Evolutionary conservation across 53 echinoderm and acorn worm species (phyloP).

Genomic region (Paracentrotus lividus): DNA sequence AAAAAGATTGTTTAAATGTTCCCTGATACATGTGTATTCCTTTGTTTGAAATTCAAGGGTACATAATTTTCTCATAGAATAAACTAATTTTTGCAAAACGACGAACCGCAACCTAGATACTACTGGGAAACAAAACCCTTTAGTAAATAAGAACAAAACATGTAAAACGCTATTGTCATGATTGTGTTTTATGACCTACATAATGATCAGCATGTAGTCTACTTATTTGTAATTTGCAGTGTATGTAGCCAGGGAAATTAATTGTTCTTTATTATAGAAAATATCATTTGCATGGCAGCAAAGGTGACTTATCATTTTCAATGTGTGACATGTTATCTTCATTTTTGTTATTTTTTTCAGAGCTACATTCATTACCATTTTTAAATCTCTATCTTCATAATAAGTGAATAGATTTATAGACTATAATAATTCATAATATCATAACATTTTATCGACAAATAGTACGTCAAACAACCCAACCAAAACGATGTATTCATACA

Average conservation of each 20-base stretch:
- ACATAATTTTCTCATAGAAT: background rate
- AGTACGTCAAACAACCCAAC: background rate
- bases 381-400: too few relatives aligned
- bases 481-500: background rate
- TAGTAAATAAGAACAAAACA: conserved; percentile 8
- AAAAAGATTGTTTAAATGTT: background rate
- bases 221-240: too few relatives aligned
- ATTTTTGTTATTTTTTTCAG: too few relatives aligned
- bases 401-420: too few relatives aligned
- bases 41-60: conserved; percentile 1
- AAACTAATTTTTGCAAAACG: background rate
- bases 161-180: background rate
- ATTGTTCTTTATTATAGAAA: too few relatives aligned
- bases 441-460: background rate
- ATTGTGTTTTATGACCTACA: too few relatives aligned
- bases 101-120: background rate
- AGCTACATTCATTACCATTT: too few relatives aligned
- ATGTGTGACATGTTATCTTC: too few relatives aligned
- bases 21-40: background rate
- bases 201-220: too few relatives aligned
- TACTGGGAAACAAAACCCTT: background rate
- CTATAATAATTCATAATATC: background rate
- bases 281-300: too few relatives aligned
- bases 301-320: too few relatives aligned
- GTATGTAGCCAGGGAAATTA: too few relatives aligned